Conservation (phyloP, 2,113 vertebrate species). For the Dicaeum eximium region DNA sequence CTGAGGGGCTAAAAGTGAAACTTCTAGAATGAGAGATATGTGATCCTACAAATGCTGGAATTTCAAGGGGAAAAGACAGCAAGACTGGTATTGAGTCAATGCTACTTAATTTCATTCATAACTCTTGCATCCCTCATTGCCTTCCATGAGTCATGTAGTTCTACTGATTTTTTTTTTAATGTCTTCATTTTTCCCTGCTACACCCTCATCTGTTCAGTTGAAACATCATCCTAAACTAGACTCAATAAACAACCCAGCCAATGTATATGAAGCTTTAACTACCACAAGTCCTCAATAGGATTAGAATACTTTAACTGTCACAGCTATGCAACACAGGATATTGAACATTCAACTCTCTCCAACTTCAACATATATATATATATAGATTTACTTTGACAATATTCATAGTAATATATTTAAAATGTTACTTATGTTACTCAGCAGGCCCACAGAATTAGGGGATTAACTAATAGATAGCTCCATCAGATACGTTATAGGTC, state of each 20-base stretch:
- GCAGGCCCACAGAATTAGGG: background rate
- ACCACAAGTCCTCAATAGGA: background rate
- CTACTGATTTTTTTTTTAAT: background rate
- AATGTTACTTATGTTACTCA: constrained; percentile 40
- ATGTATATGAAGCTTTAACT: background rate
- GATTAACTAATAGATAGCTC: background rate
- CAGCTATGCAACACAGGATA: background rate
- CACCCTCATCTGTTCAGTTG: background rate
- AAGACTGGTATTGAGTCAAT: background rate
- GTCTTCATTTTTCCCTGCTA: background rate
- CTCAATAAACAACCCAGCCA: background rate
- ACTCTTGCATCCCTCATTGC: background rate
- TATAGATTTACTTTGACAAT: background rate
- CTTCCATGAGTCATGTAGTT: background rate
- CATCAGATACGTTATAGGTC: background rate
- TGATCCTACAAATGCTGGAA: background rate
- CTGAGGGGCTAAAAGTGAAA: background rate
- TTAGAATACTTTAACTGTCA: background rate
- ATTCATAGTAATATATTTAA: background rate
- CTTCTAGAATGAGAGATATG: background rate
- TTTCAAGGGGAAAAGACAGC: background rate
- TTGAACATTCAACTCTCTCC: background rate
- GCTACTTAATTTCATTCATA: background rate
- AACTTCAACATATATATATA: background rate
- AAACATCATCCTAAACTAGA: background rate